Evolutionary conservation across 2,797 vertebrate genomes (phyloP).

Genomic region (Bradypodion ventrale): DNA sequence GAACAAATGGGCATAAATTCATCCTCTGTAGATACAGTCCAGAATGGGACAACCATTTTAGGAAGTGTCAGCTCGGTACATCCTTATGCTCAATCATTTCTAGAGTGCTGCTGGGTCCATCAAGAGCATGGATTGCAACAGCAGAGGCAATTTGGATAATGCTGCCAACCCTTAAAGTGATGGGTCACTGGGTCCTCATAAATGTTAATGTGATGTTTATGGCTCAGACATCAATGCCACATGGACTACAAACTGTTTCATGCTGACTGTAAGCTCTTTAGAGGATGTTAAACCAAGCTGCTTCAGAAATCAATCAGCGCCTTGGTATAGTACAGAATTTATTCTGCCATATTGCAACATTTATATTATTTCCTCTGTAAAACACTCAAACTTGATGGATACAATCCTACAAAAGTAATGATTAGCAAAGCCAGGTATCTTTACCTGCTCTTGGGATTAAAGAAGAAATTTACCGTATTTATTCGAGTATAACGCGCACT

Average conservation of each 20-base stretch:
- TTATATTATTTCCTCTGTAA: not conserved
- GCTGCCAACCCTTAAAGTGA: constrained; percentile 41
- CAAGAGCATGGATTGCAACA: fast-evolving
- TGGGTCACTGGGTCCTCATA: constrained; percentile 48
- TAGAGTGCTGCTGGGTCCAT: constrained; percentile 9
- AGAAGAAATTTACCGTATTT: not conserved
- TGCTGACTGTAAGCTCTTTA: not conserved
- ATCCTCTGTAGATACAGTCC: fast-evolving
- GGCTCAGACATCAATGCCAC: constrained; percentile 41
- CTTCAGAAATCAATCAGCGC: not conserved
- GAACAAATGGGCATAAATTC: not conserved
- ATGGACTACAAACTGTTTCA: constrained; percentile 67
- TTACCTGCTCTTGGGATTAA: not conserved
- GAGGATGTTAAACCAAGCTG: constrained; percentile 37
- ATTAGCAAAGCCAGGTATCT: not conserved
- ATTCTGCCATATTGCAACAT: not conserved
- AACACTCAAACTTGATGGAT: not conserved
- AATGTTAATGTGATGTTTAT: constrained; percentile 42
- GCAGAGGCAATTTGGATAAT: not conserved
- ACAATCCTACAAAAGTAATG: not conserved
- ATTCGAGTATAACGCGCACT: too few species aligned
- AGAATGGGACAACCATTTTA: fast-evolving
- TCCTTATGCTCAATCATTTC: constrained; percentile 1
- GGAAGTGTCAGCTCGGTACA: not conserved
- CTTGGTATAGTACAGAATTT: constrained; percentile 1